A percentile compares a stretch with the other conserved stretches of the same genome.
These are phyloP conservation scores for Pangasianodon hypophthalmus DNA, from an alignment of 2,113 vertebrate species.

Conservation along the genomic window DNA sequence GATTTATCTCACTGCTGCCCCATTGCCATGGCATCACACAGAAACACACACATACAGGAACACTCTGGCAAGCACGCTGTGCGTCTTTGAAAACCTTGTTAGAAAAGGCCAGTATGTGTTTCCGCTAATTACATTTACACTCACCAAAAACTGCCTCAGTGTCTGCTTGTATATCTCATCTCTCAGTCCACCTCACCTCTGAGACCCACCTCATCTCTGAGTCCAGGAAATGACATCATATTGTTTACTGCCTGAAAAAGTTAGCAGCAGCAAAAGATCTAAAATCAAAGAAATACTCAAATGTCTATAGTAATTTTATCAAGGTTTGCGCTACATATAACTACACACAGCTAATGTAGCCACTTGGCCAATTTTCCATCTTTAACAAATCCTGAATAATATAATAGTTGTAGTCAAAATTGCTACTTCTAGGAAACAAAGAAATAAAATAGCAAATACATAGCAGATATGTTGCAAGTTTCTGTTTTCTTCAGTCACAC, in stretches of 20 bases:
- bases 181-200: background rate
- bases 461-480: background rate
- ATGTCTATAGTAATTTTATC: background rate
- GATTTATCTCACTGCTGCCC: constrained; percentile 34
- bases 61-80: background rate
- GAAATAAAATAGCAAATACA: background rate
- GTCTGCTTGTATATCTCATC: background rate
- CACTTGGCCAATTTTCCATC: background rate
- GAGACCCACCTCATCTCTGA: background rate
- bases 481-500: background rate
- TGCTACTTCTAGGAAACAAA: background rate
- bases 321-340: background rate
- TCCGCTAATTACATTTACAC: background rate
- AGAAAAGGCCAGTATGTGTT: constrained; percentile 20
- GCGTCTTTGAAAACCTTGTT: constrained; percentile 4
- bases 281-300: background rate
- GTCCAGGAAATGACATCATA: background rate
- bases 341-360: background rate
- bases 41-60: constrained; percentile 22
- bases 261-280: background rate
- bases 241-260: background rate
- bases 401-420: no score
- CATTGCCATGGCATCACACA: constrained; percentile 14
- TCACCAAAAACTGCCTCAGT: background rate
- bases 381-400: no score